Conservation (phyloP, 2,113 vertebrate species). For the Pelecanoides urinatrix region DNA sequence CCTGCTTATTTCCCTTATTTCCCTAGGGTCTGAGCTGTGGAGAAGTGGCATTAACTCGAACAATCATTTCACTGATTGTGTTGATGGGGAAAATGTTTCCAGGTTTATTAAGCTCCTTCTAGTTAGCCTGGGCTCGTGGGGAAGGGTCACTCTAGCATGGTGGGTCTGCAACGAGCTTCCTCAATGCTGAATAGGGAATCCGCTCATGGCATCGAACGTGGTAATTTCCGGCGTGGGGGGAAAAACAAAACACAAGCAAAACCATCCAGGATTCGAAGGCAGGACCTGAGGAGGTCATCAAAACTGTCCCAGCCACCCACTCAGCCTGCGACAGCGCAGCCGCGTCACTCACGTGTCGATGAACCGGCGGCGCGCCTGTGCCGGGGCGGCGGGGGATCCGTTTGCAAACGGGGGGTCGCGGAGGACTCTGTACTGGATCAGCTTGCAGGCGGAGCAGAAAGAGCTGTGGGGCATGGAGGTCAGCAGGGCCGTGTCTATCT, state of each 20-base stretch:
- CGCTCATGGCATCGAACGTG: background rate
- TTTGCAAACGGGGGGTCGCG: constrained; percentile 80
- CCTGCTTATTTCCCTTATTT: background rate
- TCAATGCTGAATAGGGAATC: background rate
- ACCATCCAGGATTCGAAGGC: background rate
- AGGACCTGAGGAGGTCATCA: background rate
- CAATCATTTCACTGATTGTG: background rate
- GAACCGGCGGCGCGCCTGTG: constrained; percentile 77
- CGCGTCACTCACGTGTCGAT: constrained; percentile 80
- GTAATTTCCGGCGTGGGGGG: fast-evolving
- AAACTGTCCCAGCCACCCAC: background rate
- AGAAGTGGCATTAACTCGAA: background rate
- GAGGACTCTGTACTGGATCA: constrained; percentile 80
- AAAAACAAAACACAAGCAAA: background rate
- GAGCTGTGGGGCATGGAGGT: constrained; percentile 81
- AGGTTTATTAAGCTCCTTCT: background rate
- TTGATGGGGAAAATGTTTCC: background rate
- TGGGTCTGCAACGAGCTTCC: background rate
- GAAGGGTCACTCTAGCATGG: background rate
- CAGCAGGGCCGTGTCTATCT: constrained; percentile 90
- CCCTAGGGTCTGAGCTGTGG: background rate
- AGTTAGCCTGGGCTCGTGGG: background rate
- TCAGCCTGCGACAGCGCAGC: background rate
- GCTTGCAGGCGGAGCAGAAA: constrained; percentile 82
- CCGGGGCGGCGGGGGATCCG: constrained; percentile 26